Evolutionary conservation across 1,140 invertebrate species (phyloP).

Genomic region (Mycetomoellerius zeteki): DNA sequence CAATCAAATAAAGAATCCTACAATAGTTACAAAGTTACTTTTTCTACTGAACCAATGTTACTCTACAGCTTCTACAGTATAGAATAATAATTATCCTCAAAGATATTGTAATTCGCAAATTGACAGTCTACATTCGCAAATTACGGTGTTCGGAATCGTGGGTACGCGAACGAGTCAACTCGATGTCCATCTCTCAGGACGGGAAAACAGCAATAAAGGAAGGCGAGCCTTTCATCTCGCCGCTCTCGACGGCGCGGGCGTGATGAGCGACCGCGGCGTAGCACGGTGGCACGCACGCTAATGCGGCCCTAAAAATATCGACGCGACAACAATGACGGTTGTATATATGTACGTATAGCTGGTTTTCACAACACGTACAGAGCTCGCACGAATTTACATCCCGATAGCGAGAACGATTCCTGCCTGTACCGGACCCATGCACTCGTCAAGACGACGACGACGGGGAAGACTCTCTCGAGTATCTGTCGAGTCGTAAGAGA

Average conservation of each 20-base stretch:
- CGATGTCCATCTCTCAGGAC: constrained; percentile 10
- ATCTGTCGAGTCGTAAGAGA: constrained; percentile 59
- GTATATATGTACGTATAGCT: neutral
- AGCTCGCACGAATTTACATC: constrained; percentile 15
- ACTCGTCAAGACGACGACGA: constrained; percentile 19
- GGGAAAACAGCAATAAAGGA: constrained; percentile 43
- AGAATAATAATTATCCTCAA: neutral
- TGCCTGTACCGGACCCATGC: neutral
- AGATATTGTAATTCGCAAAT: neutral
- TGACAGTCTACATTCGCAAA: neutral
- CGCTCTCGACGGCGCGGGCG: constrained; percentile 46
- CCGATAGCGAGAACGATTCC: neutral
- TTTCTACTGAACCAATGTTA: too few species aligned
- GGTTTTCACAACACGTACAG: neutral
- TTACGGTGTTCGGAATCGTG: neutral
- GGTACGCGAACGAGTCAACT: neutral
- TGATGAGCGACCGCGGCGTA: neutral
- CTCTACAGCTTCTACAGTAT: too few species aligned
- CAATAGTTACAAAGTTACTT: too few species aligned
- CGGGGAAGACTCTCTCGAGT: constrained; percentile 56
- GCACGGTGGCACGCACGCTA: constrained; percentile 38
- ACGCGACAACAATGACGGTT: constrained; percentile 33
- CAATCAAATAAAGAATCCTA: too few species aligned
- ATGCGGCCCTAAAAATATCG: constrained; percentile 27
- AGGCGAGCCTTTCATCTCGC: constrained; percentile 76